These are phyloP conservation scores for Octodonta nipae DNA, from an alignment of 2,888 invertebrate species.

Conservation along the genomic window DNA sequence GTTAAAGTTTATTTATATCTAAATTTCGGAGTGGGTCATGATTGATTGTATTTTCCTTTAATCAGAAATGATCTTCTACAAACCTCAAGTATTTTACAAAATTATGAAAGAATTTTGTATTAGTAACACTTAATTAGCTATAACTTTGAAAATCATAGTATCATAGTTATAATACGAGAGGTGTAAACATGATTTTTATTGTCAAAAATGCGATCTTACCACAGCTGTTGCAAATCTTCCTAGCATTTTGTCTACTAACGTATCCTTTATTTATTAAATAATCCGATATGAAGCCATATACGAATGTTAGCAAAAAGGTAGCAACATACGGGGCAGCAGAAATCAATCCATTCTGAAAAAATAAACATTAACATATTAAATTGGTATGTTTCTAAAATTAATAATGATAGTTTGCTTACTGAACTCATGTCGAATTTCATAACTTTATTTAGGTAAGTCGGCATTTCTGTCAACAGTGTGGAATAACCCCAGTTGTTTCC, in stretches of 20 bases:
- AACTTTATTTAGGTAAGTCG: constrained; percentile 32
- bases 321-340: constrained; percentile 61
- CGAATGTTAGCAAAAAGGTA: constrained; percentile 57
- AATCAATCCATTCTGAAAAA: constrained; percentile 47
- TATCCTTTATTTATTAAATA: constrained; percentile 38
- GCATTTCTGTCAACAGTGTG: constrained; percentile 17
- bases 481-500: constrained; percentile 20
- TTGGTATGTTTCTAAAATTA: background rate
- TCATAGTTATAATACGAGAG: background rate
- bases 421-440: constrained; percentile 55
- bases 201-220: constrained; percentile 19
- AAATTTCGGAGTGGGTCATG: no score
- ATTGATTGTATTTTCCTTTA: no score
- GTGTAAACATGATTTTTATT: background rate
- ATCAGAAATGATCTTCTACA: no score
- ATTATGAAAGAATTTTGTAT: no score
- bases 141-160: no score
- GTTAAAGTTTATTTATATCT: no score
- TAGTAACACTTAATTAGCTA: no score
- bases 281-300: constrained; percentile 55
- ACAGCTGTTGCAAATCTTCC: constrained; percentile 47
- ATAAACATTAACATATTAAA: constrained; percentile 12
- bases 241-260: constrained; percentile 20
- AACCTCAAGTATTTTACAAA: no score
- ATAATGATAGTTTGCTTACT: constrained; percentile 30